A percentile compares a stretch with the other conserved stretches of the same genome.
phyloP scores from a whole-genome alignment of 2,113 vertebrate genomes.

The Caloenas nicobarica region DNA sequence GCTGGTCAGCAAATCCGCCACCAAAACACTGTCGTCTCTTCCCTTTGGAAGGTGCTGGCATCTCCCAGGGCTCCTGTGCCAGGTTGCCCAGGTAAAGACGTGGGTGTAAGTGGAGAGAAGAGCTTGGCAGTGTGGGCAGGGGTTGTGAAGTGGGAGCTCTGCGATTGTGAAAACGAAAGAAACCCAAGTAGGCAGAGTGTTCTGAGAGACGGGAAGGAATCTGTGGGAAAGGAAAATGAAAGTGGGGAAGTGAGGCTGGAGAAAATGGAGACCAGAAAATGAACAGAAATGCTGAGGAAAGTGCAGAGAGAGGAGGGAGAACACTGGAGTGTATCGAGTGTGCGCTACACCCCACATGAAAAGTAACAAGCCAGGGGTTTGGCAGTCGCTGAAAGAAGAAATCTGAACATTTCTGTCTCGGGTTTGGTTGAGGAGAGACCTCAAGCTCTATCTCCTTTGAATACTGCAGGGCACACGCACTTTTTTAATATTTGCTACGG shows the following conservation, averaged over 20 bases:
- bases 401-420: not conserved
- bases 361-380: not conserved
- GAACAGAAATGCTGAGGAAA: not conserved
- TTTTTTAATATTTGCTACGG: not conserved
- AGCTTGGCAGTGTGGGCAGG: not conserved
- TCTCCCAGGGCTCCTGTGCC: not conserved
- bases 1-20: not conserved
- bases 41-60: not conserved
- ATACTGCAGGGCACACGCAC: not conserved
- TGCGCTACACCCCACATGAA: not conserved
- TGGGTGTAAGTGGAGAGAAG: not conserved
- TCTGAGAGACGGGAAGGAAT: not conserved
- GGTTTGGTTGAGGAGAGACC: not conserved
- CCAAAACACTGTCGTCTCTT: not conserved
- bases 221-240: not conserved
- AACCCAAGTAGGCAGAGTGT: not conserved
- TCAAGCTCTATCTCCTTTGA: not conserved
- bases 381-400: not conserved
- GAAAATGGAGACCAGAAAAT: not conserved
- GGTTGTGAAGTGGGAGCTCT: not conserved
- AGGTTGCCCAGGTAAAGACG: not conserved
- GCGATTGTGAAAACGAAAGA: not conserved
- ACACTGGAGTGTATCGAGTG: not conserved
- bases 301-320: not conserved
- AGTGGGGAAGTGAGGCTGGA: not conserved